Evolutionary conservation across 1,140 invertebrate genomes (phyloP).

Genomic region (Eulimnadia texana): DNA sequence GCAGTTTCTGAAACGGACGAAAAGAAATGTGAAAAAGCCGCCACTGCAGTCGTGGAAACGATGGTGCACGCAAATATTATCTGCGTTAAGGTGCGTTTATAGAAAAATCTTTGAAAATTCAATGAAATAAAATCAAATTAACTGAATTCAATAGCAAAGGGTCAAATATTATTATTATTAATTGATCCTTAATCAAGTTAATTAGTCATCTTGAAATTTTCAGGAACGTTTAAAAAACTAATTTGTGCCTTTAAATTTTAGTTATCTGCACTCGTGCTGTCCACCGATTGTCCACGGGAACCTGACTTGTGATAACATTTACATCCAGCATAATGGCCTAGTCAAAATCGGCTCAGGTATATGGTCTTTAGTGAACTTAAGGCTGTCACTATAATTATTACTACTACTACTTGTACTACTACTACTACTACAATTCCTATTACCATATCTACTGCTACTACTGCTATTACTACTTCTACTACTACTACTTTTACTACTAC

Average conservation of each 20-base stretch:
- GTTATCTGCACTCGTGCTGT: slow-evolving; percentile 97
- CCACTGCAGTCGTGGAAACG: slow-evolving; percentile 90
- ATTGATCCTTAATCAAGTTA: no score
- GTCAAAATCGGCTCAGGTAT: slow-evolving; percentile 97
- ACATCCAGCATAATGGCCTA: slow-evolving; percentile 99
- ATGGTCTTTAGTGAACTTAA: not conserved
- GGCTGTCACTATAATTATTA: not conserved
- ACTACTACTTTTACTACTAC: no score
- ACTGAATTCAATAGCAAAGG: no score
- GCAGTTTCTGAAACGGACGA: slow-evolving; percentile 96
- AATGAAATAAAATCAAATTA: no score
- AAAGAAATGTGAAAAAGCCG: slow-evolving; percentile 85
- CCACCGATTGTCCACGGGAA: slow-evolving; percentile 98
- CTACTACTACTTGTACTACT: not conserved
- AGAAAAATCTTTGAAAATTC: no score
- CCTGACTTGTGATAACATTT: slow-evolving; percentile 98
- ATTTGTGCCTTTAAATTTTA: no score
- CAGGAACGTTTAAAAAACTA: no score
- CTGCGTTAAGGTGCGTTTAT: slow-evolving; percentile 95
- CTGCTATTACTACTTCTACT: no score
- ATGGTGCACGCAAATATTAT: slow-evolving; percentile 98
- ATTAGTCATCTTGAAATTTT: no score
- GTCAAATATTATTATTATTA: no score
- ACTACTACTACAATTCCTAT: no score
- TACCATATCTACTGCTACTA: no score